Evolutionary conservation across 2,888 invertebrate genomes (phyloP).

Genomic region (Torymus texanus): DNA sequence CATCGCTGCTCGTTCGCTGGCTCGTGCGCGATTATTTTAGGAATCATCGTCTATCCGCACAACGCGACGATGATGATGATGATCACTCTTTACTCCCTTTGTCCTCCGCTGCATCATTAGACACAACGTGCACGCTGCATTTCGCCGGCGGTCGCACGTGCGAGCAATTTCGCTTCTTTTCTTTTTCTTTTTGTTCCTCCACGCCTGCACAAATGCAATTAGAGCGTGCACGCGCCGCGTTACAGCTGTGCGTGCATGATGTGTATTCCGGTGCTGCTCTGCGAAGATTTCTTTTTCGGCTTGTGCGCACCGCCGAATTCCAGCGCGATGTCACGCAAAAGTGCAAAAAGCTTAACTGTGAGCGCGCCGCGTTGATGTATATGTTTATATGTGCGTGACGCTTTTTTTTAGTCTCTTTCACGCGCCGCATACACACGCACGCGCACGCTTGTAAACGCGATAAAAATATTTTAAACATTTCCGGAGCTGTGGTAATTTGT

Average conservation of each 20-base stretch:
- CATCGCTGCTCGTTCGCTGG: not conserved
- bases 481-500: not conserved
- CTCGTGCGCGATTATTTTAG: not conserved
- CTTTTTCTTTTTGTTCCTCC: not conserved
- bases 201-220: not conserved
- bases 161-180: not conserved
- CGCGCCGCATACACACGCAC: not conserved
- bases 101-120: no score
- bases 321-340: not conserved
- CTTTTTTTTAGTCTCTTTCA: no score
- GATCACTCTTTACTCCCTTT: no score
- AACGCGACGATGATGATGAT: not conserved
- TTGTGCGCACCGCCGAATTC: constrained; percentile 3
- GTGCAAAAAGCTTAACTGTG: constrained; percentile 31
- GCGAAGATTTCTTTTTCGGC: no score
- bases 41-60: not conserved
- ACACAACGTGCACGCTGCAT: no score
- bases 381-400: no score
- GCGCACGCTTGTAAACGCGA: constrained; percentile 1
- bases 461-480: constrained; percentile 4
- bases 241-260: not conserved
- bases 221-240: not conserved
- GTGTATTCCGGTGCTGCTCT: no score
- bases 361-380: not conserved
- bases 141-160: no score